These are phyloP conservation scores for Trichoplusia ni DNA, from an alignment of 1,140 invertebrate species.

Conservation along the genomic window DNA sequence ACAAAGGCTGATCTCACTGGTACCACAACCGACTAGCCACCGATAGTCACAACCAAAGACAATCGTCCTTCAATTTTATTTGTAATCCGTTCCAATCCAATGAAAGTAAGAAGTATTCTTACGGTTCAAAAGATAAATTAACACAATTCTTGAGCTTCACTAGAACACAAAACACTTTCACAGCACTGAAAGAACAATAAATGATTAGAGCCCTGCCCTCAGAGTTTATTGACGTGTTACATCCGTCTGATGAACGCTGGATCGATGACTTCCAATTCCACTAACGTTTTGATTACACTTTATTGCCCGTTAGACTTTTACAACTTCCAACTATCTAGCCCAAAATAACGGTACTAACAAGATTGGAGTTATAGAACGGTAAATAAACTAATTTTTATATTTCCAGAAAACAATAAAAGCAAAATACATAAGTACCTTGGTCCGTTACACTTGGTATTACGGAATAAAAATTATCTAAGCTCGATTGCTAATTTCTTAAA, in stretches of 20 bases:
- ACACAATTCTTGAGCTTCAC: slow-evolving; percentile 21
- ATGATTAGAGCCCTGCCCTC: slow-evolving; percentile 73
- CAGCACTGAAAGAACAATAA: slow-evolving; percentile 63
- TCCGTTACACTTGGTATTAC: slow-evolving; percentile 67
- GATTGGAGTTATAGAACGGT: slow-evolving; percentile 63
- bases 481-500: slow-evolving; percentile 66
- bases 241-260: slow-evolving; percentile 71
- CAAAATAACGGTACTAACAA: slow-evolving; percentile 70
- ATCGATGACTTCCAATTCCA: slow-evolving; percentile 66
- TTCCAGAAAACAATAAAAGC: slow-evolving; percentile 61
- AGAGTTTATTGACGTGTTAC: slow-evolving; percentile 79
- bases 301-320: slow-evolving; percentile 33
- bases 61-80: slow-evolving; percentile 55
- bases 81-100: slow-evolving; percentile 17
- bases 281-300: slow-evolving; percentile 40
- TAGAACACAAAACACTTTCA: slow-evolving; percentile 62
- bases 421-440: slow-evolving; percentile 77
- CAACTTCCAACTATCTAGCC: slow-evolving; percentile 40
- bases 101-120: not conserved
- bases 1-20: slow-evolving; percentile 35
- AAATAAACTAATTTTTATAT: slow-evolving; percentile 74
- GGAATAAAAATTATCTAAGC: slow-evolving; percentile 69
- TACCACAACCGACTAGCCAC: slow-evolving; percentile 36
- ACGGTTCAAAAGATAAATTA: not conserved
- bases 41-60: slow-evolving; percentile 45